These are phyloP conservation scores for Drosophila repleta DNA, from an alignment of 1,140 invertebrate species.

Conservation along the genomic window DNA sequence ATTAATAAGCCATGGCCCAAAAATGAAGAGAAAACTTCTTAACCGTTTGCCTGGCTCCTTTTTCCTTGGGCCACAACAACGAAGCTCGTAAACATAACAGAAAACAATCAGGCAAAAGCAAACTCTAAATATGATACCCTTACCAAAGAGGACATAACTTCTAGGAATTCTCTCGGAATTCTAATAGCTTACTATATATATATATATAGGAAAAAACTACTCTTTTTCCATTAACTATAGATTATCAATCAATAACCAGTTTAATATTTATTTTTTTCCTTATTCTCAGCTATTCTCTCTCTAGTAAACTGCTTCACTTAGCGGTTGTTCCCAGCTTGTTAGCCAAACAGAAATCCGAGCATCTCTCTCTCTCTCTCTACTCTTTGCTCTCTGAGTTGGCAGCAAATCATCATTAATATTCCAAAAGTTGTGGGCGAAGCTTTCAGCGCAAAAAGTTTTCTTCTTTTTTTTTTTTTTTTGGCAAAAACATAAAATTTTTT, in stretches of 20 bases:
- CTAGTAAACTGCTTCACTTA: neutral
- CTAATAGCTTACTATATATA: no score
- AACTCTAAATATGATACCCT: slow-evolving; percentile 13
- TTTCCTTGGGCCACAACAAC: slow-evolving; percentile 17
- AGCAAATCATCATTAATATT: slow-evolving; percentile 79
- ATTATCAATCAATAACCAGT: neutral
- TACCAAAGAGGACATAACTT: neutral
- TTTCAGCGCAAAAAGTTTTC: slow-evolving; percentile 45
- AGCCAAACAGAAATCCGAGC: slow-evolving; percentile 11
- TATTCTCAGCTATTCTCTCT: neutral
- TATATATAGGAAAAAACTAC: no score
- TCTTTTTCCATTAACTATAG: neutral
- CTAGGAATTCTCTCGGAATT: neutral
- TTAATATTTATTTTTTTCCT: neutral
- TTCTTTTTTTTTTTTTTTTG: slow-evolving; percentile 18
- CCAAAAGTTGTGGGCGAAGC: slow-evolving; percentile 76
- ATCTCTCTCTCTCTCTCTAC: neutral
- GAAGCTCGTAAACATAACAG: slow-evolving; percentile 22
- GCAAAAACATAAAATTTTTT: slow-evolving; percentile 61
- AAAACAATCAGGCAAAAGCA: slow-evolving; percentile 17
- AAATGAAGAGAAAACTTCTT: slow-evolving; percentile 39
- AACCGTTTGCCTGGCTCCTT: slow-evolving; percentile 37
- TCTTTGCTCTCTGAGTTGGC: slow-evolving; percentile 3
- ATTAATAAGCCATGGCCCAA: slow-evolving; percentile 61
- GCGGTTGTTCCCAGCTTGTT: neutral